Base-by-base conservation (phyloP, 1,140 invertebrate genomes). In the Vollenhovia emeryi region DNA sequence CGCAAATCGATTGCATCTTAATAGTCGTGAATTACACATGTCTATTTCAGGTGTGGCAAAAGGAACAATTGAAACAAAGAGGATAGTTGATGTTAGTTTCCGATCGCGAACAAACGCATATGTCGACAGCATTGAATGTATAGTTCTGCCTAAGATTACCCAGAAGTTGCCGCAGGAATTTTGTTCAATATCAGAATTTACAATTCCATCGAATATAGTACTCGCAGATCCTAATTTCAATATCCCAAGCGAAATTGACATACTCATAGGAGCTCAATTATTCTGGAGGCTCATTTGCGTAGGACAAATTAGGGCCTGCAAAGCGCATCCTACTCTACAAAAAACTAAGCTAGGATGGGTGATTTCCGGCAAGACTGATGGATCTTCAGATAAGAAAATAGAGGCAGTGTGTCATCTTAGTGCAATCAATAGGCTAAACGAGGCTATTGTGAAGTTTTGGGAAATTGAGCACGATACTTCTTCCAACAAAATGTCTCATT, bases 201-300 rank as follows among this genome's bases (percentile, higher is more conserved):
- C 21, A 57, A 57, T 74, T 0, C 50, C 71, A 36, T 74, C 30
- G 1, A 74, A 33, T n/a, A 24, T 55, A 13, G 1, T 40, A 24
- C 3, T 74, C 0, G 52, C 71, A 2, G 71, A 74, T 57, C 71
- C 33, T 1, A 36, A 74, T 4, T 74, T 74, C 2, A 74, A 74
- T 6, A 3, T 52, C 1, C 33, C 50, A 2, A 4, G 5, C 36
- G n/a, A 74, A 8, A 18, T 74, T 6, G 52, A 74, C 15, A 24
- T 57, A n/a, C n/a, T 74, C 1, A 24, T 57, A 13, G 33, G 71
- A 5, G 71, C n/a, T 15, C n/a, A 74, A 4, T 21, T 40, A 3
- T 74, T 74, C 8, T 74, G 69, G 71, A 18, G 57, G 6, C n/a
- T 74, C 2, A 11, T 57, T 13, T 74, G 71, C 21, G 52, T 74